Base-by-base conservation (phyloP, 2,888 invertebrate genomes). In the Ceramica pisi region DNA sequence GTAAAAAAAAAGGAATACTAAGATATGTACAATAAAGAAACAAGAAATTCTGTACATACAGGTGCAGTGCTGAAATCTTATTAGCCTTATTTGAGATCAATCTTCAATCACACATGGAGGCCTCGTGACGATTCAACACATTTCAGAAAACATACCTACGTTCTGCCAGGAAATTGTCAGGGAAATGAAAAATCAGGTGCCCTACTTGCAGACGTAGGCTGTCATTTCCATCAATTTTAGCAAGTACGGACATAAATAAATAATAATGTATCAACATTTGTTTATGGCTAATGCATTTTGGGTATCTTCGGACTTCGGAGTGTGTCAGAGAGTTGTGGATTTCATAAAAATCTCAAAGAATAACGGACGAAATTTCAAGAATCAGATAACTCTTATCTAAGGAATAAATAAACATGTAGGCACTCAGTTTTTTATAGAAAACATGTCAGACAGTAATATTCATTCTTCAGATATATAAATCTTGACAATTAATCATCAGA, bases 171-270 rank as follows among this genome's bases (percentile, higher is more conserved):
- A 59, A 41, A 59, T 59, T 2, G 16, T 16, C 59, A 23, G 38
- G 59, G 59, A 59, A 41, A 59, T 59, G 38, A 23, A 41, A 16
- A 59, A 59, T 59, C 23, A 16, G 21, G 16, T 21, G 38, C 14
- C 38, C 38, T 57, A 8, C 3, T 57, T 57, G 14, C 57, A 57
- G 14, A 1, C 21, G 21, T 38, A 14, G 7, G n/a, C 38, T 4
- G 19, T 53, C 14, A 14, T 57, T 31, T 26, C 26, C 19, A 31
- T 8, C 2, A 26, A 53, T 16, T 35, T 56, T 35, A 21, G 14
- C 8, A 12, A 38, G 38, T 21, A 38, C 12, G 12, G 3, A 14
- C 10, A 35, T 35, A 53, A 53, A 53, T 21, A 53, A 21, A 23
- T 26, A 26, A 10, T 14, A 12, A 23, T 23, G 5, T 4, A 51